A percentile compares a stretch with the other conserved stretches of the same genome.
phyloP scores from a whole-genome alignment of 2,113 vertebrate species.

The Cichladusa arquata region DNA sequence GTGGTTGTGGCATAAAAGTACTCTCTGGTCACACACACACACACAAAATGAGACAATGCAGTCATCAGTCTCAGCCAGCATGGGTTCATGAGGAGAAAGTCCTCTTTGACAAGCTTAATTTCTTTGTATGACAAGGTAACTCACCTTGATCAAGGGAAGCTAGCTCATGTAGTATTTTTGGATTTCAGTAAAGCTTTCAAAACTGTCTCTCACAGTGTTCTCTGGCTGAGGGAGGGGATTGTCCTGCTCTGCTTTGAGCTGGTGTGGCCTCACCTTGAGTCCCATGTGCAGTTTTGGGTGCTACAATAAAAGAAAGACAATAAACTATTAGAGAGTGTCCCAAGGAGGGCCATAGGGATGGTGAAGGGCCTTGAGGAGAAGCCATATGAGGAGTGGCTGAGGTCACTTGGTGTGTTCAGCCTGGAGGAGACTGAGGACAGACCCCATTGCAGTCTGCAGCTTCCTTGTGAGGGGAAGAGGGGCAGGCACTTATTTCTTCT shows the following conservation, averaged over 20 bases:
- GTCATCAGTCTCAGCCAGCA: background rate
- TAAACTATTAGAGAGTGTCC: background rate
- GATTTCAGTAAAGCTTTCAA: background rate
- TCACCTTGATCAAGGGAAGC: background rate
- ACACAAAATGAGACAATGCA: background rate
- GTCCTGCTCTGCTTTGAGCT: background rate
- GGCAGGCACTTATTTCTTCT: background rate
- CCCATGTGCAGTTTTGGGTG: background rate
- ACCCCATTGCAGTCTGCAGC: accelerated
- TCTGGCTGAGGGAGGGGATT: background rate
- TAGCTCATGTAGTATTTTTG: background rate
- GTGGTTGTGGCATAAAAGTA: background rate
- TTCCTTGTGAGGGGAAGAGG: background rate
- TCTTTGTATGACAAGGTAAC: background rate
- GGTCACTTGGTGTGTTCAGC: background rate
- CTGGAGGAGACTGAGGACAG: background rate
- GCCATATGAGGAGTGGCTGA: accelerated
- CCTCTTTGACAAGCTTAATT: background rate
- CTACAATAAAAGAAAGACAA: background rate
- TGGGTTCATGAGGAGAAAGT: background rate
- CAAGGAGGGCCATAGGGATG: background rate
- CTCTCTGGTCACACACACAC: background rate
- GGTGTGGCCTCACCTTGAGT: background rate
- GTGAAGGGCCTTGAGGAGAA: background rate
- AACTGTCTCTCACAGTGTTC: background rate